A percentile compares a stretch with the other conserved stretches of the same genome.
Evolutionary conservation across 2,888 invertebrate genomes (phyloP).

Genomic region (Brachypalpus laphriformis): DNA sequence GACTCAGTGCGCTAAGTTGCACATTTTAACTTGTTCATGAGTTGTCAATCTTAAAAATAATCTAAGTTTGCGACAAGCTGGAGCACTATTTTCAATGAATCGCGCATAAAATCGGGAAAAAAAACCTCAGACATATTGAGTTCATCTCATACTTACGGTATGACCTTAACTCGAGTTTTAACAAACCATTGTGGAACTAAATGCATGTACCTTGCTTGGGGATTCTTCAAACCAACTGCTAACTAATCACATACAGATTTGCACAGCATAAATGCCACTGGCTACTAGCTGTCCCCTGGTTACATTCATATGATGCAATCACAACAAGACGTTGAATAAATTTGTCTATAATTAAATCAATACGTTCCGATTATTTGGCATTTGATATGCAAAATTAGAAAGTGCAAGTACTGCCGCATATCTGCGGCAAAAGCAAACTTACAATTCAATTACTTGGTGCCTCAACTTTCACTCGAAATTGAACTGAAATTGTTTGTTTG

Average conservation of each 20-base stretch:
- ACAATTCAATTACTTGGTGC: slow-evolving; percentile 26
- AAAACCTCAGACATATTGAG: too few relatives aligned
- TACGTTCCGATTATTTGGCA: slow-evolving; percentile 66
- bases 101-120: too few relatives aligned
- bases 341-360: slow-evolving; percentile 48
- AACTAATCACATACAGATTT: too few relatives aligned
- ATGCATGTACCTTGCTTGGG: neutral
- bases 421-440: slow-evolving; percentile 10
- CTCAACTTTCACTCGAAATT: slow-evolving; percentile 66
- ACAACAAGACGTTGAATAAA: slow-evolving; percentile 48
- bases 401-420: slow-evolving; percentile 59
- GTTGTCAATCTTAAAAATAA: too few relatives aligned
- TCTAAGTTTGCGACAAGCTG: too few relatives aligned
- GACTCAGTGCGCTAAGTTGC: too few relatives aligned
- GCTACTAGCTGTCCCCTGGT: neutral
- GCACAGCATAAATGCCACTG: neutral
- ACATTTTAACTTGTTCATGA: too few relatives aligned
- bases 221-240: neutral
- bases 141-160: too few relatives aligned
- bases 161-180: neutral
- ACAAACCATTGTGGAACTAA: neutral
- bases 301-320: slow-evolving; percentile 27
- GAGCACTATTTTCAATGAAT: too few relatives aligned
- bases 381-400: slow-evolving; percentile 71
- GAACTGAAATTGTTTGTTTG: slow-evolving; percentile 38